Evolutionary conservation across 2,888 invertebrate genomes (phyloP), one percentile per base, ranked within the genome.

Genomic region (Acronicta leporina): DNA sequence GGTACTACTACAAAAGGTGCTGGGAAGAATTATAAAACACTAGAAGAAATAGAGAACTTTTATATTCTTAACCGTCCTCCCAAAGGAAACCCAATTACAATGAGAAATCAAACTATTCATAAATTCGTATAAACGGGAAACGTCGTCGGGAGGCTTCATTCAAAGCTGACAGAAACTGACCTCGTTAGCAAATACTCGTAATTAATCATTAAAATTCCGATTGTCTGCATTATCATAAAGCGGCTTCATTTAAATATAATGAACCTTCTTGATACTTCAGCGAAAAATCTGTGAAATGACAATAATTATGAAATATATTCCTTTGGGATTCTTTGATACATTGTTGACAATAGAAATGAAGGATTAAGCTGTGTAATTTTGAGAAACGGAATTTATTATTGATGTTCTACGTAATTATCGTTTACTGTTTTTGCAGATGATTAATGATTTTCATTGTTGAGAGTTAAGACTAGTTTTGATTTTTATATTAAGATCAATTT

Each of bases 121-220:
- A 46, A 45, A 38, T 43, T 44, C 13, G 20, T n/a, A 35, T 11
- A 46, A 14, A 40, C 16, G 43, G 27, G 47, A 25, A 57, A n/a
- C 35, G 43, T 61, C 40, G 20, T 40, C 15, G 30, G 35, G 35
- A 45, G 40, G 57, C 30, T 15, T 73, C 14, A 56, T 67, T 70
- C 59, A 62, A 13, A 55, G 62, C 63, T 51, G 55, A 54, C 44
- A 33, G 53, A 35, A 20, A 16, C 30, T 20, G 50, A 57, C 48
- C 75, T 77, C 77, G 63, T 77, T 77, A 77, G 53, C 51, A 51
- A 45, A 42, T 68, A n/a, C n/a, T n/a, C n/a, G n/a, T n/a, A 63
- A 70, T 75, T 69, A 68, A 77, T 77, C 63, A 70, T 68, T 74
- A 59, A 72, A 65, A 61, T 38, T 20, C 38, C 14, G 51, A 55